These are phyloP conservation scores for Adelges cooleyi DNA, from an alignment of 1,140 invertebrate genomes.

Conservation along the genomic window DNA sequence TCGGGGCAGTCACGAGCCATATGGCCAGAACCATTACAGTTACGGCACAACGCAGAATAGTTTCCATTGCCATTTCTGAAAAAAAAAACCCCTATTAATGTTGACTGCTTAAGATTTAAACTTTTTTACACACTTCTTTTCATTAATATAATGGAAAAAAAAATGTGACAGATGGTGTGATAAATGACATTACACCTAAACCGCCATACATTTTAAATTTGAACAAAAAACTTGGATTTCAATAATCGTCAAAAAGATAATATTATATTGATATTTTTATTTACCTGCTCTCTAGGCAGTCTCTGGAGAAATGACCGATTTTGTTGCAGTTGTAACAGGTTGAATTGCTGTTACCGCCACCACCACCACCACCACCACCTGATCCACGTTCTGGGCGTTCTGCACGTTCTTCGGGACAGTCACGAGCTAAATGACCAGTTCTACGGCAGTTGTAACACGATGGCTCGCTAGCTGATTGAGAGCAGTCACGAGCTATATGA, in stretches of 20 bases:
- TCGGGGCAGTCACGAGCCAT: constrained; percentile 30
- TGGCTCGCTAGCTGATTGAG: constrained; percentile 42
- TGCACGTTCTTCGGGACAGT: constrained; percentile 37
- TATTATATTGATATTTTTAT: neutral
- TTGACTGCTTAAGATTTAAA: too few relatives aligned
- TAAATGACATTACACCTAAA: too few relatives aligned
- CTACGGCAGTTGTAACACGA: constrained; percentile 36
- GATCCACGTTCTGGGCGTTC: constrained; percentile 65
- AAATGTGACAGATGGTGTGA: too few relatives aligned
- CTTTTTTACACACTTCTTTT: too few relatives aligned
- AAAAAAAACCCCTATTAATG: too few relatives aligned
- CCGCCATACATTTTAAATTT: too few relatives aligned
- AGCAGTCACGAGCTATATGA: constrained; percentile 82
- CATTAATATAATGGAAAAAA: too few relatives aligned
- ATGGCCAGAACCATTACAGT: constrained; percentile 29
- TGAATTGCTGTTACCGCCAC: constrained; percentile 42
- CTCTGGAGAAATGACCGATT: constrained; percentile 25
- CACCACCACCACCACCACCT: constrained; percentile 51
- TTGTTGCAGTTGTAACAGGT: constrained; percentile 31
- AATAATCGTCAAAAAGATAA: neutral
- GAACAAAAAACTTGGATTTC: too few relatives aligned
- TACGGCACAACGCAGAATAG: constrained; percentile 21
- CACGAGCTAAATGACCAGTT: constrained; percentile 30
- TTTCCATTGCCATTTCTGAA: constrained; percentile 16
- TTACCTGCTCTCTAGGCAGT: constrained; percentile 34